Conservation (phyloP, 2,888 invertebrate species). For the Crepidodera aurea region DNA sequence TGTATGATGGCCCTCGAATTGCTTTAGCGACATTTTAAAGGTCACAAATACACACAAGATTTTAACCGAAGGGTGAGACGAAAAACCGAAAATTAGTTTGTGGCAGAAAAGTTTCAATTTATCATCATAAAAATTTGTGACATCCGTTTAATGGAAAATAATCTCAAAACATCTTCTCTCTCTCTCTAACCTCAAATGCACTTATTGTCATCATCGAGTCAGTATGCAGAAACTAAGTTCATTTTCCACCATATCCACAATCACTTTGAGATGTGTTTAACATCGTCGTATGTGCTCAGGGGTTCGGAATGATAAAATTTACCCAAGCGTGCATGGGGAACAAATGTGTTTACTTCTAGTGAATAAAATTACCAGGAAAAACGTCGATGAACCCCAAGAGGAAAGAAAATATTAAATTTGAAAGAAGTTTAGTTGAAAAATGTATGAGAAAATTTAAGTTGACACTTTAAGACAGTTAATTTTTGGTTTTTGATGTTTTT, state of each 20-base stretch:
- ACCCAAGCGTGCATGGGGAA: conserved; percentile 3
- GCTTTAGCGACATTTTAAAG: conserved; percentile 4
- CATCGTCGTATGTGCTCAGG: conserved; percentile 19
- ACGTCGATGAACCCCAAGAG: neutral
- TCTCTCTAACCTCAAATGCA: neutral
- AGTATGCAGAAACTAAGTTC: conserved; percentile 5
- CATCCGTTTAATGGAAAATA: too few species aligned
- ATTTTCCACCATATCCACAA: conserved; percentile 10
- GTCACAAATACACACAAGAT: neutral
- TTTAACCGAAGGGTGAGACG: too few species aligned
- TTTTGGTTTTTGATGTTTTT: too few species aligned
- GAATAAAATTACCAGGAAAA: conserved; percentile 5
- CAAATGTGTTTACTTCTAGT: conserved; percentile 6
- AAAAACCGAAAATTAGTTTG: neutral
- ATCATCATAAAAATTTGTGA: too few species aligned
- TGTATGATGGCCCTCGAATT: conserved; percentile 10
- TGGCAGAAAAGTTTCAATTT: too few species aligned
- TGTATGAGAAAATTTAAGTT: too few species aligned
- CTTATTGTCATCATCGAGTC: neutral
- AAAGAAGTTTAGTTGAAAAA: too few species aligned
- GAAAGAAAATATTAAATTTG: neutral
- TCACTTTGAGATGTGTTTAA: conserved; percentile 8
- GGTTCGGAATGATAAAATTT: conserved; percentile 21
- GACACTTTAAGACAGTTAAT: too few species aligned
- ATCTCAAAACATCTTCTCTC: too few species aligned